phyloP scores from a whole-genome alignment of 2,113 vertebrate genomes.

The Nerophis lumbriciformis region DNA sequence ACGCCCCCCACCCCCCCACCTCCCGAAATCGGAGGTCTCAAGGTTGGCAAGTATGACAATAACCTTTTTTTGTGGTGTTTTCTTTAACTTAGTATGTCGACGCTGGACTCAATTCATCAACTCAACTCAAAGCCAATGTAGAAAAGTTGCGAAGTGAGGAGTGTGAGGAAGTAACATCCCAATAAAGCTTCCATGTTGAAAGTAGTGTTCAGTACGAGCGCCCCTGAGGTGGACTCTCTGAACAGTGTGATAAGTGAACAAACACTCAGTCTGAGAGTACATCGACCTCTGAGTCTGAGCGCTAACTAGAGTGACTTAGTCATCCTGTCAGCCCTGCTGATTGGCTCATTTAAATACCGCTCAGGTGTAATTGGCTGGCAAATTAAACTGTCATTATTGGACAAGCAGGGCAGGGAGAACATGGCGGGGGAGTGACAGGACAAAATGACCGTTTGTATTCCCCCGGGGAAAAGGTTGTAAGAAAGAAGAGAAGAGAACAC shows the following conservation, averaged over 20 bases:
- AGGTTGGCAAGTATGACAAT: too few species aligned
- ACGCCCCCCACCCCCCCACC: too few species aligned
- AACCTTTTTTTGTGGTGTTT: too few species aligned
- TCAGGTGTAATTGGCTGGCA: constrained; percentile 81
- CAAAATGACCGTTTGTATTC: constrained; percentile 49
- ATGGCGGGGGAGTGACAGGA: constrained; percentile 64
- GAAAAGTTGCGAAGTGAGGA: too few species aligned
- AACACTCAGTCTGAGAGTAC: constrained; percentile 45
- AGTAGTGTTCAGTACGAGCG: too few species aligned
- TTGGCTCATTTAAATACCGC: constrained; percentile 85
- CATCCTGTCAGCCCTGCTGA: constrained; percentile 66
- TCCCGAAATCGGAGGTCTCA: too few species aligned
- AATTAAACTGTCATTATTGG: constrained; percentile 85
- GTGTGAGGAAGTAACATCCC: too few species aligned
- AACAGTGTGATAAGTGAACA: neutral
- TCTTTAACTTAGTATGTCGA: too few species aligned
- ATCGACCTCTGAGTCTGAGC: constrained; percentile 54
- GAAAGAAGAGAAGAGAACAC: constrained; percentile 38
- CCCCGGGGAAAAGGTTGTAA: constrained; percentile 47
- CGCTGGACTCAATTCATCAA: too few species aligned
- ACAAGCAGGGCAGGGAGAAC: constrained; percentile 59
- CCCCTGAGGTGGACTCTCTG: neutral
- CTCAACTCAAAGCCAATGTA: too few species aligned
- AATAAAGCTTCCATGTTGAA: too few species aligned
- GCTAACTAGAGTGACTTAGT: constrained; percentile 58